Conservation (phyloP, 2,797 vertebrate species). For the Ispidina picta region DNA sequence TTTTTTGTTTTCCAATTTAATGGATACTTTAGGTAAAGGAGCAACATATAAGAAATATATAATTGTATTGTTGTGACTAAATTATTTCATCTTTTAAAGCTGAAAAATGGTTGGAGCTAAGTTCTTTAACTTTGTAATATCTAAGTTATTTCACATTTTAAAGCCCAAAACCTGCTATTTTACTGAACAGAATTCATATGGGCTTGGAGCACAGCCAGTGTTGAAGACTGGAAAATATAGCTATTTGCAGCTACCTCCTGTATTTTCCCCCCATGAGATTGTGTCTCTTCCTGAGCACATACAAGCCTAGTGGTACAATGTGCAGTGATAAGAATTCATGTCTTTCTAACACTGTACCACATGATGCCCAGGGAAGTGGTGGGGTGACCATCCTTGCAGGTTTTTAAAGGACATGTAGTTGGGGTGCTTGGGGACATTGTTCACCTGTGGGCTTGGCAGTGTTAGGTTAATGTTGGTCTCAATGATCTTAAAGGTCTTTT, state of each 20-base stretch:
- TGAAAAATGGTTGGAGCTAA: background rate
- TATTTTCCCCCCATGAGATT: background rate
- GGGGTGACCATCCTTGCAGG: no score
- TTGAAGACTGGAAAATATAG: background rate
- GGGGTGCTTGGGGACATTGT: no score
- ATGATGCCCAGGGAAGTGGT: background rate
- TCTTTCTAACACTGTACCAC: background rate
- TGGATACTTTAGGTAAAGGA: background rate
- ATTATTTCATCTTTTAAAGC: background rate
- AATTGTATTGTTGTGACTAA: background rate
- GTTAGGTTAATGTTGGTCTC: no score
- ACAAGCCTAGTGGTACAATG: fast-evolving
- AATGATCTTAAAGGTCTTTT: no score
- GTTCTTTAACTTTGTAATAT: background rate
- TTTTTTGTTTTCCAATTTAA: background rate
- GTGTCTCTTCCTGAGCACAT: background rate
- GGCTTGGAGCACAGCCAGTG: background rate
- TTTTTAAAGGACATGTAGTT: no score
- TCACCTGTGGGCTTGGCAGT: no score
- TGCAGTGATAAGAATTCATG: background rate
- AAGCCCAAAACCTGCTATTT: background rate
- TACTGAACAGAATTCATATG: background rate
- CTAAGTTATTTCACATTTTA: background rate
- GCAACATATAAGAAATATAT: background rate
- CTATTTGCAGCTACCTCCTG: background rate